Evolutionary conservation across 2,113 vertebrate species (phyloP).

Genomic region (Limanda limanda): DNA sequence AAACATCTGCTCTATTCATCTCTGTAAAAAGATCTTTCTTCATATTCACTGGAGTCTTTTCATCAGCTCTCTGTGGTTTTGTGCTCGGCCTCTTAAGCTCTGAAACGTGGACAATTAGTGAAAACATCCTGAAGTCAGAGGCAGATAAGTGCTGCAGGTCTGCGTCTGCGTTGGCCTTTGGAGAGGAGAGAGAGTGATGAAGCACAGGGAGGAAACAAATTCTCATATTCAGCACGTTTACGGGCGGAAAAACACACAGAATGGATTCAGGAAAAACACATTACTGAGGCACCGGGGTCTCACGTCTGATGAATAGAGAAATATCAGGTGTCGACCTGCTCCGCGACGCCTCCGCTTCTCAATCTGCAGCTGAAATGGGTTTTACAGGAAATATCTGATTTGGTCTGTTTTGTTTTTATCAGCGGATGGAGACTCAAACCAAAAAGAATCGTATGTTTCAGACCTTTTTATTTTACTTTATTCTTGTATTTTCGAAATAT

Average conservation of each 20-base stretch:
- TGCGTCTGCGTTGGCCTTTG: constrained; percentile 15
- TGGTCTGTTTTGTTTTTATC: too few species aligned
- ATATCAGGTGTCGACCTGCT: not conserved
- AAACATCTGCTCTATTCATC: constrained; percentile 32
- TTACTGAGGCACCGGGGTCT: not conserved
- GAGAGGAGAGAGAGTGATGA: constrained; percentile 10
- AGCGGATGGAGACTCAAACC: too few species aligned
- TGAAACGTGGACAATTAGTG: constrained; percentile 18
- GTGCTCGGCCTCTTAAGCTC: constrained; percentile 22
- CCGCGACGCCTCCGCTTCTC: too few species aligned
- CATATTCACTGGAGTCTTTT: constrained; percentile 35
- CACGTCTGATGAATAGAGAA: constrained; percentile 1
- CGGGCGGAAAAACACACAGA: not conserved
- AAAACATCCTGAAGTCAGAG: constrained; percentile 4
- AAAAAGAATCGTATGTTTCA: too few species aligned
- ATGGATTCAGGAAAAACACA: not conserved
- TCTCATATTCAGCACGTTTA: constrained; percentile 5
- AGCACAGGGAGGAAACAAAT: constrained; percentile 9
- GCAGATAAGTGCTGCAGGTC: constrained; percentile 18
- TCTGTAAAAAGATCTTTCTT: constrained; percentile 9
- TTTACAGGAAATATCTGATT: too few species aligned
- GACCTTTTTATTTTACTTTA: too few species aligned
- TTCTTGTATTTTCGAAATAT: too few species aligned
- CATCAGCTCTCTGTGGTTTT: constrained; percentile 36
- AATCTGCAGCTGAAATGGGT: too few species aligned